A percentile compares a stretch with the other conserved stretches of the same genome.
Evolutionary conservation across 1,140 invertebrate genomes (phyloP).

Genomic region (Hermetia illucens): DNA sequence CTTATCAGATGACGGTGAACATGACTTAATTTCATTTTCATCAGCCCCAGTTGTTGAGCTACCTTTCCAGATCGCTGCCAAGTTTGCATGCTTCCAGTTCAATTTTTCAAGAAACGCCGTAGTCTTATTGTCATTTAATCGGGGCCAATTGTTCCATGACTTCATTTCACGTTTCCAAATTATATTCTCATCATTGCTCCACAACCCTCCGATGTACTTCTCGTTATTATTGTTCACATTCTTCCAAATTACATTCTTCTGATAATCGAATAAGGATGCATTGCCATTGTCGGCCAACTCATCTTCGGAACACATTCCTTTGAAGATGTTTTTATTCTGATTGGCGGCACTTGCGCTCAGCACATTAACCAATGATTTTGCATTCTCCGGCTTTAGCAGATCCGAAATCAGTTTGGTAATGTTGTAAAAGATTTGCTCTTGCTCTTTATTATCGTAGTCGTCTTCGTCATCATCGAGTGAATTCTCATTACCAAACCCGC

Average conservation of each 20-base stretch:
- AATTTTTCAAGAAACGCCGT: conserved; percentile 1
- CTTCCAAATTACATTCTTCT: too few relatives aligned
- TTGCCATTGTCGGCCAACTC: not conserved
- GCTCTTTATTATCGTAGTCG: not conserved
- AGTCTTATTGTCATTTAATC: conserved; percentile 1
- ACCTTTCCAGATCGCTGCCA: conserved; percentile 10
- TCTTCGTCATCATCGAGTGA: conserved; percentile 1
- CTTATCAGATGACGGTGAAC: not conserved
- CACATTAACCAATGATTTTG: conserved; percentile 2
- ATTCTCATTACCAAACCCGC: not conserved
- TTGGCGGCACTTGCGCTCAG: conserved; percentile 1
- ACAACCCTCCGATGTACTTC: conserved; percentile 3
- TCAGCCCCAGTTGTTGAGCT: not conserved
- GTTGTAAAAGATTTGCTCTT: conserved; percentile 3
- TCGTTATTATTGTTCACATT: conserved; percentile 6
- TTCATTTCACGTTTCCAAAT: conserved; percentile 4
- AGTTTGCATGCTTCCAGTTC: conserved; percentile 13
- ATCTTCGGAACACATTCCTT: not conserved
- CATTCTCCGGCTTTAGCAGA: conserved; percentile 9
- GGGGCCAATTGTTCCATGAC: not conserved
- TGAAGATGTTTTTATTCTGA: too few relatives aligned
- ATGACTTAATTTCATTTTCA: too few relatives aligned
- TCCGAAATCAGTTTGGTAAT: conserved; percentile 7
- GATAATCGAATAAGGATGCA: not conserved
- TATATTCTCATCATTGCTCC: conserved; percentile 4